A percentile compares a stretch with the other conserved stretches of the same genome.
These are phyloP conservation scores for Ostrea edulis DNA, from an alignment of 1,140 invertebrate species.

Conservation along the genomic window DNA sequence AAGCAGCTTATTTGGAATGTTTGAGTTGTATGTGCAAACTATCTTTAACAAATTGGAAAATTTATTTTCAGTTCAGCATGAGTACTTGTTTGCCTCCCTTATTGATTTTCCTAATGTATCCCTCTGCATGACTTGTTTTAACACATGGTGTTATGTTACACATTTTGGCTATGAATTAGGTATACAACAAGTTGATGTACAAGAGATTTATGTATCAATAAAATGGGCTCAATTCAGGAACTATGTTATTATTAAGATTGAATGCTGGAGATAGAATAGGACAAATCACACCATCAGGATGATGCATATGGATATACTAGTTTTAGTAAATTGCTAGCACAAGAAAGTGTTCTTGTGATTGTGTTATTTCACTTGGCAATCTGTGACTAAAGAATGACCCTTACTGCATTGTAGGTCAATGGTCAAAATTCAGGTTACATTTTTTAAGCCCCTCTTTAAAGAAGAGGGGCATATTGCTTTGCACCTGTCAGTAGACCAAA, in stretches of 20 bases:
- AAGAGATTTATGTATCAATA: constrained; percentile 31
- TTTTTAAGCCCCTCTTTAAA: too few relatives aligned
- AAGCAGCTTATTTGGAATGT: constrained; percentile 38
- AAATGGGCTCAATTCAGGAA: constrained; percentile 28
- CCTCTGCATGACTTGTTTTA: constrained; percentile 34
- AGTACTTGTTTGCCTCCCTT: constrained; percentile 24
- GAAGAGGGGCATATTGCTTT: too few relatives aligned
- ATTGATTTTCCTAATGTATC: constrained; percentile 1
- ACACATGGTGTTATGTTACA: constrained; percentile 26
- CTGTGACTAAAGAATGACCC: too few relatives aligned
- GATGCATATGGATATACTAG: too few relatives aligned
- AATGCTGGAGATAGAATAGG: too few relatives aligned
- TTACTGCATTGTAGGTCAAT: too few relatives aligned
- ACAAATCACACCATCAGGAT: too few relatives aligned
- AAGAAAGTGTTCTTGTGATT: background rate
- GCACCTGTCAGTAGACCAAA: too few relatives aligned
- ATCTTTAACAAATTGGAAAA: background rate
- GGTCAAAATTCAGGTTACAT: too few relatives aligned
- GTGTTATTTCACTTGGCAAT: too few relatives aligned
- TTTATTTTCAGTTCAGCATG: constrained; percentile 30
- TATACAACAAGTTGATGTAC: constrained; percentile 30
- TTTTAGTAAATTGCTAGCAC: background rate
- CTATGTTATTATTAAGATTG: background rate
- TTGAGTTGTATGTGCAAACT: background rate
- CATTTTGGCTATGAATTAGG: constrained; percentile 36